Evolutionary conservation across 2,888 invertebrate genomes (phyloP).

Genomic region (Sesia bembeciformis): DNA sequence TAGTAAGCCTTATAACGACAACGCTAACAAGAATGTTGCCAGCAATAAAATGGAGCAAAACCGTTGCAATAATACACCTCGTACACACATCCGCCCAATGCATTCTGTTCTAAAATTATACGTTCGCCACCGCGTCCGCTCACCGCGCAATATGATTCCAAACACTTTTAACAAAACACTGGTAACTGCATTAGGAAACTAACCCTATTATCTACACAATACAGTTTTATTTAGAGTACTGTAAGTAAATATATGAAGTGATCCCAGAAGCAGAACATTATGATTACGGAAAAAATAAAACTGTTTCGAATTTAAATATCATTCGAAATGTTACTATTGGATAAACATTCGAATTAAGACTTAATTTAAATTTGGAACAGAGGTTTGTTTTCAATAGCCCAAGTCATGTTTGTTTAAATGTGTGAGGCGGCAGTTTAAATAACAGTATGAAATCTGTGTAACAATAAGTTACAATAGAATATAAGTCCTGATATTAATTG

Average conservation of each 20-base stretch:
- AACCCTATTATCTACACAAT: conserved; percentile 11
- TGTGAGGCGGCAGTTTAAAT: conserved; percentile 7
- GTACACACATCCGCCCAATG: conserved; percentile 36
- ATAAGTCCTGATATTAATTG: no score
- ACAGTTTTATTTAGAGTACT: conserved; percentile 11
- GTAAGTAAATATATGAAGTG: conserved; percentile 22
- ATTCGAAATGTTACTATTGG: conserved; percentile 15
- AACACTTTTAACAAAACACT: conserved; percentile 28
- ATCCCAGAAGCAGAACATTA: conserved; percentile 36
- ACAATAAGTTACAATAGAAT: no score
- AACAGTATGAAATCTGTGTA: neutral
- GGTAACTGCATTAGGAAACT: conserved; percentile 9
- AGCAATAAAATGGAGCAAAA: conserved; percentile 8
- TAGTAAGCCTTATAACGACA: no score
- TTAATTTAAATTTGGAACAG: conserved; percentile 7
- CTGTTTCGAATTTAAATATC: conserved; percentile 41
- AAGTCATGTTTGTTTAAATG: conserved; percentile 21
- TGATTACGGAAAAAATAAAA: conserved; percentile 33
- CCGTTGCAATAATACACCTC: conserved; percentile 44
- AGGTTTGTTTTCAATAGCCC: conserved; percentile 3
- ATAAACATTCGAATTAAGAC: conserved; percentile 9
- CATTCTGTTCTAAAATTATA: conserved; percentile 40
- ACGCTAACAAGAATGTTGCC: conserved; percentile 3
- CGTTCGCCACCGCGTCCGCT: conserved; percentile 33
- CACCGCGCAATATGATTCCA: conserved; percentile 22